Base-by-base conservation (phyloP, 2,888 invertebrate genomes). In the Hydropsyche betteni region DNA sequence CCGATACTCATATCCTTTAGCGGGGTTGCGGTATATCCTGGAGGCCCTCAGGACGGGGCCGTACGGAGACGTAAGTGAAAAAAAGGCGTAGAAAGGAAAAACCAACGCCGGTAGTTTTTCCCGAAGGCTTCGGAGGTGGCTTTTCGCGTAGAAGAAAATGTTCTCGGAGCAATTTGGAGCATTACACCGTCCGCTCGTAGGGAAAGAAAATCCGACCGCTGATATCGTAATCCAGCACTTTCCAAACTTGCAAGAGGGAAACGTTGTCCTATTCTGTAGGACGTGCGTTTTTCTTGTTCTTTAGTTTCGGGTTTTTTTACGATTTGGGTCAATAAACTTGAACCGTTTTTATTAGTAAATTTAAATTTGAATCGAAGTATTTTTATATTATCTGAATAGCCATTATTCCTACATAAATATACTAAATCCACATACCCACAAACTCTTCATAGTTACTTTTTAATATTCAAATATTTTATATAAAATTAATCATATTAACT, bases 1-100 rank as follows among this genome's bases (percentile, higher is more conserved):
- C 64, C 64, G 64, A 64, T 64, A 64, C 64, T 64, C 64, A 64
- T 64, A 64, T 64, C 64, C 64, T 64, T 64, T 64, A 64, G 36
- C 64, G 8, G 34, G 34, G 8, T 7, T 36, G n/a, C 64, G 64
- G 44, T 44, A 10, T 44, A 10, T 10, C 10, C 44, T 8, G 10
- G 44, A 44, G 44, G 44, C 44, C 10, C 44, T 44, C 44, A 58
- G 58, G 58, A 58, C 16, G 1, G n/a, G 58, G 24, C 24, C 24
- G 24, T 24, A 24, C 24, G 2, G 36, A n/a, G 34, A 64, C 34
- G 7, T 12, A 12, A n/a, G 12, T 10, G 64, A 36, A 64, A 34
- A 16, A 55, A 55, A 55, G 12, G 16, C 10, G 6, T 6, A 64
- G 34, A 64, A 36, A 64, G 14, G 36, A 64, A 36, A 64, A 34